Conservation (phyloP, 2,113 vertebrate species). For the Anarhynchus alexandrinus region DNA sequence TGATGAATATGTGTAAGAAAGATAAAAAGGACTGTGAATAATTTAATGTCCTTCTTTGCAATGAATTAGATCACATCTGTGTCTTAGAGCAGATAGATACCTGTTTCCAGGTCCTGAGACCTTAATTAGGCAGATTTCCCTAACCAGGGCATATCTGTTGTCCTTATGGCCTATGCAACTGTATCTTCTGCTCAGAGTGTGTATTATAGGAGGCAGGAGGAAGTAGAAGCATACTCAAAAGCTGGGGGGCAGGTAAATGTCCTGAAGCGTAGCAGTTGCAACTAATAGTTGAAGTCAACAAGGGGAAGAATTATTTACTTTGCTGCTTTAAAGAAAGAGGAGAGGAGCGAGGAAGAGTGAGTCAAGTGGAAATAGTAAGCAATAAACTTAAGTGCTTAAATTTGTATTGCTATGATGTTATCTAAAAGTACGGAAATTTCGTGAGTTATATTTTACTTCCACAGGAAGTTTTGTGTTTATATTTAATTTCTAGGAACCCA, state of each 20-base stretch:
- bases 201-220: accelerated
- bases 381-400: background rate
- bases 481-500: constrained; percentile 39
- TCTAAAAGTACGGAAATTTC: background rate
- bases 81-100: background rate
- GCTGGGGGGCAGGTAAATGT: background rate
- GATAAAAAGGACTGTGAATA: background rate
- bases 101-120: background rate
- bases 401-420: background rate
- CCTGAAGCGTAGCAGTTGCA: background rate
- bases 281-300: background rate
- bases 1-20: background rate
- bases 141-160: background rate
- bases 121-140: background rate
- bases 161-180: background rate
- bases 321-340: background rate
- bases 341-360: background rate
- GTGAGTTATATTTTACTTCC: background rate
- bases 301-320: background rate
- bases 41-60: background rate
- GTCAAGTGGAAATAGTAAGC: background rate
- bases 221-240: background rate
- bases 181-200: background rate
- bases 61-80: background rate
- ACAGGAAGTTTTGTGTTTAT: constrained; percentile 14